Evolutionary conservation across 2,113 vertebrate genomes (phyloP).

Genomic region (Lagenorhynchus albirostris): DNA sequence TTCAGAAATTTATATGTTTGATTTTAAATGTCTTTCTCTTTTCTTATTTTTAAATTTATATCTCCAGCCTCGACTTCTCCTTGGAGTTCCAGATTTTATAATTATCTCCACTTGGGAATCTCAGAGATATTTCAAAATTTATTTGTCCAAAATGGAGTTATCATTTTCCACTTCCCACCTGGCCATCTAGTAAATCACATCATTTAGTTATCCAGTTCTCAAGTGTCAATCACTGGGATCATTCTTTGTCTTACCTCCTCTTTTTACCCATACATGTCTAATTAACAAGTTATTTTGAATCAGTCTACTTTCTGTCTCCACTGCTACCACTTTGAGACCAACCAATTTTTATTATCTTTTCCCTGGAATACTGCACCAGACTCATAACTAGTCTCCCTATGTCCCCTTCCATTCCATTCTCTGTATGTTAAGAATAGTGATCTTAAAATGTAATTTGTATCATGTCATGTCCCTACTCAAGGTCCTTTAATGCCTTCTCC

Average conservation of each 20-base stretch:
- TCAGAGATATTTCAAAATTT: not conserved
- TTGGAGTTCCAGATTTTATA: slow-evolving; percentile 20
- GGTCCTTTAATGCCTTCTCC: not conserved
- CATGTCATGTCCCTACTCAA: not conserved
- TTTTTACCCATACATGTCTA: not conserved
- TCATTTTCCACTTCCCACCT: not conserved
- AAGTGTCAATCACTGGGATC: not conserved
- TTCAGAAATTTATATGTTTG: not conserved
- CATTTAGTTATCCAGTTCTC: not conserved
- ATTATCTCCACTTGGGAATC: not conserved
- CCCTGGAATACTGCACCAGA: not conserved
- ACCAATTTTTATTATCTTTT: not conserved
- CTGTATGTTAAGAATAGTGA: not conserved
- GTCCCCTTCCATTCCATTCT: not conserved
- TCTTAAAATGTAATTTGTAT: not conserved
- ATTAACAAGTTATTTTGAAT: not conserved
- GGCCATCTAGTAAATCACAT: not conserved
- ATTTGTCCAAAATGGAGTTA: not conserved
- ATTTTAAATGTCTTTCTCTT: not conserved
- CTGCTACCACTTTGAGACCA: not conserved
- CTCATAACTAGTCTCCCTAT: not conserved
- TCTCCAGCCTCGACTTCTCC: not conserved
- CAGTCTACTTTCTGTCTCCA: not conserved
- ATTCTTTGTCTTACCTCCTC: not conserved
- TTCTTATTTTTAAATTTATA: not conserved